Evolutionary conservation across 2,113 vertebrate genomes (phyloP).

Genomic region (Ahaetulla prasina): DNA sequence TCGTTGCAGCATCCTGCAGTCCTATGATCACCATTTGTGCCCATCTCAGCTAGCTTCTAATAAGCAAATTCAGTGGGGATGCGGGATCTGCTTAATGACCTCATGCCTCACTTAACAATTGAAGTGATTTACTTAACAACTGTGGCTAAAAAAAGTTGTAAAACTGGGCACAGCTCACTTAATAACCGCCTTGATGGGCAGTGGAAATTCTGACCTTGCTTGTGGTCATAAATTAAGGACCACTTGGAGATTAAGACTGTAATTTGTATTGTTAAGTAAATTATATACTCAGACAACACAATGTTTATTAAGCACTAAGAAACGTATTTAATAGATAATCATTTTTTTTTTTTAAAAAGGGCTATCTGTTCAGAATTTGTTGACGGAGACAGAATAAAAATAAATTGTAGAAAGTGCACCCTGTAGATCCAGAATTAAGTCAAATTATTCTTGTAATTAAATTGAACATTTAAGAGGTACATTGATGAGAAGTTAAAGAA

Average conservation of each 20-base stretch:
- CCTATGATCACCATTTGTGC: no score
- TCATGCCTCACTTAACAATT: neutral
- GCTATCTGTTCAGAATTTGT: no score
- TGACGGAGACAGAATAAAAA: neutral
- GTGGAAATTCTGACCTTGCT: neutral
- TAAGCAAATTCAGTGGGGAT: neutral
- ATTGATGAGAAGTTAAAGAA: neutral
- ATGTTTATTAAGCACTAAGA: no score
- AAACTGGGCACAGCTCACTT: neutral
- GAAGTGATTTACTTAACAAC: neutral
- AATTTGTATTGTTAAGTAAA: no score
- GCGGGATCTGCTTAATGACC: neutral
- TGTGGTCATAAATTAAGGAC: neutral
- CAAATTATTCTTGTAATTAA: neutral
- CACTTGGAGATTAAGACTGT: no score
- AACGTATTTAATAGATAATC: no score
- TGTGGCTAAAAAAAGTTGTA: neutral
- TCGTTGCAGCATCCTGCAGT: neutral
- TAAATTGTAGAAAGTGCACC: neutral
- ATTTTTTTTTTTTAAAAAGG: no score
- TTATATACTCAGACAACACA: no score
- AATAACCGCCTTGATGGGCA: neutral
- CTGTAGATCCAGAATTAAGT: neutral
- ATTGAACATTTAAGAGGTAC: neutral
- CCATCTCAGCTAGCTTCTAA: neutral